These are phyloP conservation scores for Chymomyza caudatula DNA, from an alignment of 2,888 invertebrate species.

Conservation along the genomic window DNA sequence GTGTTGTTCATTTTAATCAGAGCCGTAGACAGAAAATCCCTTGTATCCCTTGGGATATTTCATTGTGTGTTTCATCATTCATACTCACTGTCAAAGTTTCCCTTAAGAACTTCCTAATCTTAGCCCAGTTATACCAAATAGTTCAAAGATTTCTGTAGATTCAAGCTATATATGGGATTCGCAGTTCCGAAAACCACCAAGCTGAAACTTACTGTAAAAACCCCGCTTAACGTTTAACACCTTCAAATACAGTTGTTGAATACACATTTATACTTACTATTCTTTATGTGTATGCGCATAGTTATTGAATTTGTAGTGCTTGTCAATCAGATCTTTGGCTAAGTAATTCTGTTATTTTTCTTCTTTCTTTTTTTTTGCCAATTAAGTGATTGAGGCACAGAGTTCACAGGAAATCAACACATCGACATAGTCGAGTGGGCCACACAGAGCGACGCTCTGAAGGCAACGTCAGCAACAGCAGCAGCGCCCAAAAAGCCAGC, in stretches of 20 bases:
- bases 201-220: too few relatives aligned
- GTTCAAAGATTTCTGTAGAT: too few relatives aligned
- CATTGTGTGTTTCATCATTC: too few relatives aligned
- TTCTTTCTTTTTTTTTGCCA: background rate
- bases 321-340: background rate
- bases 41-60: too few relatives aligned
- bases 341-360: background rate
- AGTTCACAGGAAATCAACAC: slow-evolving; percentile 1
- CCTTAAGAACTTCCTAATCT: too few relatives aligned
- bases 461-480: background rate
- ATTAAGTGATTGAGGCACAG: background rate
- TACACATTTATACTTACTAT: background rate
- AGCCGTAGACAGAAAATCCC: too few relatives aligned
- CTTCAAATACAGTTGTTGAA: background rate
- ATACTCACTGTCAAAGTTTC: too few relatives aligned
- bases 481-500: background rate
- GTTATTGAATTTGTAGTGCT: background rate
- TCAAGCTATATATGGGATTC: too few relatives aligned
- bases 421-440: background rate
- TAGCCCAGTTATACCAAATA: too few relatives aligned
- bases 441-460: slow-evolving; percentile 6
- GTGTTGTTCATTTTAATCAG: too few relatives aligned
- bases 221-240: background rate
- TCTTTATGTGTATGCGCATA: background rate
- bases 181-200: too few relatives aligned